Evolutionary conservation across 2,888 invertebrate species (phyloP), one percentile per base, ranked within the genome.

Genomic region (Plebejus argus): DNA sequence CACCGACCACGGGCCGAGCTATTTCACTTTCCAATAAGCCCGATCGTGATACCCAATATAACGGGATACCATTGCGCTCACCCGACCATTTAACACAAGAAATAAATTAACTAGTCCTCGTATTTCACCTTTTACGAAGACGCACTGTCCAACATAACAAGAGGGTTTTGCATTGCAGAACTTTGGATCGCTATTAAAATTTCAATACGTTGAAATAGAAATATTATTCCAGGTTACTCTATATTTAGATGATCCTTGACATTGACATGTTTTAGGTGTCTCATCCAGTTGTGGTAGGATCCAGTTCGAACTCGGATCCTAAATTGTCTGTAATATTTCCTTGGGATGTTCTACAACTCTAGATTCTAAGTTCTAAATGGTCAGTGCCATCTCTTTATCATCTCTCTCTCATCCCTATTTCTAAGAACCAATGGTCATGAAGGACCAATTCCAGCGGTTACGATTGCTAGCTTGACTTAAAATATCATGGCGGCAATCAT

Each of bases 1-100:
- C 85, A 85, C 87, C 83, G 85, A 86, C 88, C 83, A 89, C 88
- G 88, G 87, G 86, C 87, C 87, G 85, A 84, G 87, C 89, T 88
- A 86, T 89, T 89, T 91, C 88, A 90, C 91, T 93, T 92, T 92
- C 92, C 92, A 91, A 92, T 91, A 89, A 91, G 89, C 89, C 86
- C 88, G 86, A 87, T 90, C 90, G 90, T 89, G 91, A 91, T 91
- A 91, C 89, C 91, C 88, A 87, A 86, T 80, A 89, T 92, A 93
- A 92, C 93, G 92, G 93, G 91, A 93, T 88, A 85, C 83, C 87
- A 86, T 86, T 82, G 88, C 88, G 86, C 86, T 86, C 83, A 86
- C 82, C 86, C 85, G 87, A 86, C 87, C 88, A 88, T 88, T 89
- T 88, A 87, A 87, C 74, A 84, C 85, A 84, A 82, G 83, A 77